phyloP scores from a whole-genome alignment of 2,888 invertebrate genomes.

The Lepidochitona cinerea region DNA sequence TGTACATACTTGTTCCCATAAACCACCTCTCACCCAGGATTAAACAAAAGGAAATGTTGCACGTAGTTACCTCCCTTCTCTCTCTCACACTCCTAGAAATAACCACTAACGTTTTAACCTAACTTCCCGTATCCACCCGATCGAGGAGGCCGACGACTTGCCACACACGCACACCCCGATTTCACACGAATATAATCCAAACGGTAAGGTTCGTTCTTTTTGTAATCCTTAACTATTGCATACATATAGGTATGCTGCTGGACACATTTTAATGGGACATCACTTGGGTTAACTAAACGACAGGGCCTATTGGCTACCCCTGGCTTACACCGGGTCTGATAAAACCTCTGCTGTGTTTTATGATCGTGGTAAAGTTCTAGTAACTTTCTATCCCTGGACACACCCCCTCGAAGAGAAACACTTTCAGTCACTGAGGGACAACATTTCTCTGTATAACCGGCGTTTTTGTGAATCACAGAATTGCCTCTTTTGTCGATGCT shows the following conservation, averaged over 20 bases:
- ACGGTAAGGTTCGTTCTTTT: conserved; percentile 76
- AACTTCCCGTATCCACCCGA: too few species aligned
- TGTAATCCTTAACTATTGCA: conserved; percentile 82
- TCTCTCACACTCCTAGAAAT: too few species aligned
- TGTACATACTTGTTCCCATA: too few species aligned
- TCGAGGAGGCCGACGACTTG: too few species aligned
- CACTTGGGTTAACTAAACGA: conserved; percentile 80
- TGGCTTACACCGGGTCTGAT: conserved; percentile 84
- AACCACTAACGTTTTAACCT: too few species aligned
- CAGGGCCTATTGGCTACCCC: conserved; percentile 83
- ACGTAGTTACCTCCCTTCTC: too few species aligned
- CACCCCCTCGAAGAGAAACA: conserved; percentile 84
- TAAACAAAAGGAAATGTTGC: too few species aligned
- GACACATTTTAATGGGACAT: conserved; percentile 81
- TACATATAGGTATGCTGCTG: conserved; percentile 89
- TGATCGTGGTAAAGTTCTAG: conserved; percentile 83
- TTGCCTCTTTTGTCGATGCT: background rate
- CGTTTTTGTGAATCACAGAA: conserved; percentile 2
- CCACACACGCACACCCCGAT: conserved; percentile 85
- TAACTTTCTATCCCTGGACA: conserved; percentile 76
- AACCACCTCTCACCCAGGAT: too few species aligned
- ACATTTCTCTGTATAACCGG: conserved; percentile 75
- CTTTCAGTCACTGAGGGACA: conserved; percentile 85
- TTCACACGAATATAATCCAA: conserved; percentile 87
- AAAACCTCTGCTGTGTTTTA: conserved; percentile 75